Evolutionary conservation across 2,888 invertebrate genomes (phyloP).

Genomic region (Rhagophthalmus giganteus): DNA sequence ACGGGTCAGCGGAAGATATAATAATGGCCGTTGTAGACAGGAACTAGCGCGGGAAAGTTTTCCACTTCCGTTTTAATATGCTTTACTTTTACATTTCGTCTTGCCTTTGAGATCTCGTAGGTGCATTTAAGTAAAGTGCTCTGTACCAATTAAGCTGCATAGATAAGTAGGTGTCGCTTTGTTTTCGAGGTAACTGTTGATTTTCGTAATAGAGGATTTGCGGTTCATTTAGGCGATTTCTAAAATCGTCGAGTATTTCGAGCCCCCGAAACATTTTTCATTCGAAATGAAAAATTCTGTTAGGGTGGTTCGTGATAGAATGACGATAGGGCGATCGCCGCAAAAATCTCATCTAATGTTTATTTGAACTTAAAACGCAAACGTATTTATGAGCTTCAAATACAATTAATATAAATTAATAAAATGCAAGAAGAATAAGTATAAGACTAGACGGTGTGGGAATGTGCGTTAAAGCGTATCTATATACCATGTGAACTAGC

Average conservation of each 20-base stretch:
- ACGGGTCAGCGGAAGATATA: conserved; percentile 30
- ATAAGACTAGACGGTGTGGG: conserved; percentile 39
- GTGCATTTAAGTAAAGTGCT: too few relatives aligned
- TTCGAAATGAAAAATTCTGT: too few relatives aligned
- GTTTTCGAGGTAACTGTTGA: neutral
- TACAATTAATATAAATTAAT: conserved; percentile 18
- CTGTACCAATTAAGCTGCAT: too few relatives aligned
- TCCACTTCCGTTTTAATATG: conserved; percentile 18
- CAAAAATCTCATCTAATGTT: too few relatives aligned
- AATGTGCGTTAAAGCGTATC: conserved; percentile 40
- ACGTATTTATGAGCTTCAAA: conserved; percentile 9
- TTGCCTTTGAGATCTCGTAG: neutral
- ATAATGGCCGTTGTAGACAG: conserved; percentile 20
- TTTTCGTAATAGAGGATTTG: neutral
- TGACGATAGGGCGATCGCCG: too few relatives aligned
- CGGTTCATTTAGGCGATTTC: neutral
- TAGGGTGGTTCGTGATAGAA: too few relatives aligned
- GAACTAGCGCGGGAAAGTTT: conserved; percentile 31
- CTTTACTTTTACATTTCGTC: conserved; percentile 7
- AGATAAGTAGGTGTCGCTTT: too few relatives aligned
- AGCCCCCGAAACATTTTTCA: too few relatives aligned
- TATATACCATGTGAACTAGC: conserved; percentile 42
- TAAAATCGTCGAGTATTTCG: neutral
- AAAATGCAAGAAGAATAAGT: conserved; percentile 21
- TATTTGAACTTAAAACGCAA: too few relatives aligned